phyloP scores from a whole-genome alignment of 2,113 vertebrate genomes.

The Labeo catla region DNA sequence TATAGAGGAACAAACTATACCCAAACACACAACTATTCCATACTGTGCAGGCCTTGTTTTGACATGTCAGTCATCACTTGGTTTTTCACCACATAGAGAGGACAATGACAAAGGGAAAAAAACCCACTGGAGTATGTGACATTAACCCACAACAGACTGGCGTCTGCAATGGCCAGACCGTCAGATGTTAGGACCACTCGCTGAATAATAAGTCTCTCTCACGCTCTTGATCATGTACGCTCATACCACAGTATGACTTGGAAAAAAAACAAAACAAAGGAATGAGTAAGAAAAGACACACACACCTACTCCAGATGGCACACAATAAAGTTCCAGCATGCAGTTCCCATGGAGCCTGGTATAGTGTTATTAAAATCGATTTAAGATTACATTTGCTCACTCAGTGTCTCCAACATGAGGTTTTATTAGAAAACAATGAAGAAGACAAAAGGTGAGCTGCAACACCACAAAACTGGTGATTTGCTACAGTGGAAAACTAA shows the following conservation, averaged over 20 bases:
- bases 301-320: constrained; percentile 50
- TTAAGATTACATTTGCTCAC: constrained; percentile 50
- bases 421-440: not conserved
- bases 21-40: not conserved
- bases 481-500: not conserved
- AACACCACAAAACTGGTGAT: not conserved
- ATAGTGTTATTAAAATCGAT: constrained; percentile 36
- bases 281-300: constrained; percentile 51
- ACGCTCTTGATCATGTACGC: constrained; percentile 52
- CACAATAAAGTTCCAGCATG: constrained; percentile 35
- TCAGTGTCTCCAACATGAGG: constrained; percentile 15
- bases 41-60: not conserved
- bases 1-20: not conserved
- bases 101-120: constrained; percentile 11
- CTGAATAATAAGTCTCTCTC: constrained; percentile 46
- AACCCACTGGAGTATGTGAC: constrained; percentile 4
- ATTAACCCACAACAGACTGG: constrained; percentile 26
- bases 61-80: constrained; percentile 15
- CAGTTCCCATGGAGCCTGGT: constrained; percentile 58
- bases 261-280: constrained; percentile 44
- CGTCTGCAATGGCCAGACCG: constrained; percentile 2
- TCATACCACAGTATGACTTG: constrained; percentile 34
- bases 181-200: constrained; percentile 3
- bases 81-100: not conserved
- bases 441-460: not conserved